Evolutionary conservation across 2,797 vertebrate genomes (phyloP), one percentile per base, ranked within the genome.

Genomic region (Gymnothorax javanicus): DNA sequence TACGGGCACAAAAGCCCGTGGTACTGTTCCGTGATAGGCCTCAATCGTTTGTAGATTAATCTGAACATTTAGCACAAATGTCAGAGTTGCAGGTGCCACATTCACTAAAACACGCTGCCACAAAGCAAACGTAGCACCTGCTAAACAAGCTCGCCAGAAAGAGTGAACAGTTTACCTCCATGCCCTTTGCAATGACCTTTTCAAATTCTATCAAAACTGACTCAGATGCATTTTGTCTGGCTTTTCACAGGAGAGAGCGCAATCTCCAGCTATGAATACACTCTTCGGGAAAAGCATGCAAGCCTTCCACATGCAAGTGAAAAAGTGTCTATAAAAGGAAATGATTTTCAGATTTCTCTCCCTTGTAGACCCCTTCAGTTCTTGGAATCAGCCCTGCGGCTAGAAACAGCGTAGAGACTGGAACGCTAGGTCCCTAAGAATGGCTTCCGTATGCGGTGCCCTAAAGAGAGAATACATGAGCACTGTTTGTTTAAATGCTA

Each of bases 201-300:
- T 88, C 86, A 89, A 90, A 89, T 84, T 87, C 86, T 87, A 90
- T 87, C 86, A 81, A 89, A 91, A 89, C 89, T 89, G 84, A 85
- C 52, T 56, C 13, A 77, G 33, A 4, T 52, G 73, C 73, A 77
- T 50, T 27, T 33, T 12, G 27, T 77, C 73, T 50, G 73, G 4
- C 52, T 77, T 77, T 43, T 15, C 15, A 77, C 43, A 77, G 5
- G 33, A 77, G 20, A 33, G 71, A 43, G 71, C 27, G 5, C 71
- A 15, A 43, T 75, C 71, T 27, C 17, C 23, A 69, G 23, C 23
- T 75, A 17, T 15, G 33, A 75, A 75, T 75, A 69, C 23, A 9
- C 64, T n/a, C 64, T 69, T 73, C 33, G 27, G 69, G 69, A 73
- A 73, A 27, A 2, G 27, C 69, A 43, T 33, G 69, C 69, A 73